phyloP scores from a whole-genome alignment of 2,888 invertebrate species.

The Dione juno region DNA sequence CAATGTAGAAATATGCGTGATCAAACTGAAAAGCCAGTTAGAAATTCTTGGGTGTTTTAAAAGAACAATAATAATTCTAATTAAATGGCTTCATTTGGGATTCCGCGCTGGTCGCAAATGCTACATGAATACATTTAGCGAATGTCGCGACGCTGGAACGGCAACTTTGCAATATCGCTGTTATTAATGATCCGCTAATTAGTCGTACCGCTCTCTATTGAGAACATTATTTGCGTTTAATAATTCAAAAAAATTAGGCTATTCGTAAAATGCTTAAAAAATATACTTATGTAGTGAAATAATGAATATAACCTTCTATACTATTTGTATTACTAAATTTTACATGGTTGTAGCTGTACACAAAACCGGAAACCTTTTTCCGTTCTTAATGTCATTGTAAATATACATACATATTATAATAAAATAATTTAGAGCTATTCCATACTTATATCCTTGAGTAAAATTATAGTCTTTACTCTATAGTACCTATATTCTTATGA shows the following conservation, averaged over 20 bases:
- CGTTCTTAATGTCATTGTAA: no score
- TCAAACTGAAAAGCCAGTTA: conserved; percentile 56
- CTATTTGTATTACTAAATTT: no score
- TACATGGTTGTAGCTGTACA: no score
- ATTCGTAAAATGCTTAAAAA: background rate
- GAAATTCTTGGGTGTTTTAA: conserved; percentile 49
- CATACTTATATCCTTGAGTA: no score
- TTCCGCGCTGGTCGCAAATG: conserved; percentile 48
- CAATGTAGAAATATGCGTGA: conserved; percentile 62
- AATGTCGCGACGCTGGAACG: conserved; percentile 41
- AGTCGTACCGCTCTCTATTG: conserved; percentile 25
- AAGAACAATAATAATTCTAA: conserved; percentile 65
- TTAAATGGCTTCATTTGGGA: conserved; percentile 57
- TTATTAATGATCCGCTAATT: conserved; percentile 38
- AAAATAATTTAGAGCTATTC: no score
- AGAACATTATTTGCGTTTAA: conserved; percentile 14
- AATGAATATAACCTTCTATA: no score
- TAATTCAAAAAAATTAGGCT: background rate
- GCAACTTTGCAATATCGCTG: conserved; percentile 38
- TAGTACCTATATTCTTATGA: no score
- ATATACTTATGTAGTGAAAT: no score
- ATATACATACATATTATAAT: no score
- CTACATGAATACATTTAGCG: conserved; percentile 50
- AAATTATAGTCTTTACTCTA: no score
- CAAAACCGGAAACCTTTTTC: no score